Evolutionary conservation across 1,140 invertebrate species (phyloP).

Genomic region (Metaphire vulgaris): DNA sequence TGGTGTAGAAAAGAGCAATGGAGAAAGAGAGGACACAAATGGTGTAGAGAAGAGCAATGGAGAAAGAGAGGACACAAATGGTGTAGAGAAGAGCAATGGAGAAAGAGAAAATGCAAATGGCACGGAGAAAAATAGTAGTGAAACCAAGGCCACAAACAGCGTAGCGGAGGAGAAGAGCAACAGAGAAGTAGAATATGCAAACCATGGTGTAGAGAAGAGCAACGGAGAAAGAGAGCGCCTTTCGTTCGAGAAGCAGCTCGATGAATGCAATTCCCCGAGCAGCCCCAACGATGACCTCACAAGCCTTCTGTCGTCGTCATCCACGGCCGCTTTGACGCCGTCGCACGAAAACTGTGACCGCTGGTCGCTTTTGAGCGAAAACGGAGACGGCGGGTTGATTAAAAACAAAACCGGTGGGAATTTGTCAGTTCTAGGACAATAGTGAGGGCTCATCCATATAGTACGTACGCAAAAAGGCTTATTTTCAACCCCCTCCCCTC

Average conservation of each 20-base stretch:
- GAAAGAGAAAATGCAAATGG: no score
- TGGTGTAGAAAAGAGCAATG: no score
- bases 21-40: no score
- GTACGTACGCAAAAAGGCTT: no score
- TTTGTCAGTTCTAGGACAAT: no score
- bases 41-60: no score
- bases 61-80: no score
- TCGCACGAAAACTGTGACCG: not conserved
- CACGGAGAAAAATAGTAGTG: no score
- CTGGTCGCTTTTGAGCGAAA: not conserved
- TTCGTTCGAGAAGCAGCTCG: not conserved
- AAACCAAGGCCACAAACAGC: no score
- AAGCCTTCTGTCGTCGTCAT: not conserved
- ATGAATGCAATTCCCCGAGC: not conserved
- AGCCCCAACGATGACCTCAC: not conserved
- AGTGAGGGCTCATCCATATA: no score
- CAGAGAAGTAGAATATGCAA: conserved; percentile 36
- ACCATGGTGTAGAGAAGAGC: not conserved
- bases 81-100: no score
- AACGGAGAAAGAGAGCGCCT: not conserved
- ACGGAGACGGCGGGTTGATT: not conserved
- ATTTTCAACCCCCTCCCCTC: no score
- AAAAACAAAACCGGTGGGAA: not conserved
- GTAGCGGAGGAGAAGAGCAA: conserved; percentile 56
- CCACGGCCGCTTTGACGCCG: not conserved